phyloP scores from a whole-genome alignment of 2,888 invertebrate genomes.

The Microplitis deprimator region DNA sequence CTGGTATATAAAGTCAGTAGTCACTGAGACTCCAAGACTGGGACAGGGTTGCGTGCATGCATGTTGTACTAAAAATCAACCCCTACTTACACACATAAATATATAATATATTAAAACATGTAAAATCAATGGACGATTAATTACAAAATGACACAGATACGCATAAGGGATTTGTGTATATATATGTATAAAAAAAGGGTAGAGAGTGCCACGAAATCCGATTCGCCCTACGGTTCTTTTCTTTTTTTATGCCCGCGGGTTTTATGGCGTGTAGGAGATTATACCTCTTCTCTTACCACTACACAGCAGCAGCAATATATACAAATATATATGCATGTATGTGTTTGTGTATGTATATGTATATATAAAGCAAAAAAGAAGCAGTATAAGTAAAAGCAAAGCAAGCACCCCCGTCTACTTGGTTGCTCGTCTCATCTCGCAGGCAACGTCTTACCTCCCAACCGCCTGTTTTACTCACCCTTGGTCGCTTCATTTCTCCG shows the following conservation, averaged over 20 bases:
- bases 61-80: constrained; percentile 26
- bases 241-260: constrained; percentile 56
- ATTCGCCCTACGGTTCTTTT: constrained; percentile 51
- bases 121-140: constrained; percentile 24
- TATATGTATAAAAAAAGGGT: constrained; percentile 2
- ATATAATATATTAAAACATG: background rate
- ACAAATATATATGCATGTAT: background rate
- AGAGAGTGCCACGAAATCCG: constrained; percentile 51
- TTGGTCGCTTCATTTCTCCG: constrained; percentile 54
- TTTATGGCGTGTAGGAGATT: constrained; percentile 62
- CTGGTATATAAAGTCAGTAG: constrained; percentile 42
- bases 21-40: background rate
- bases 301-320: constrained; percentile 27
- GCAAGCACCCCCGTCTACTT: constrained; percentile 26
- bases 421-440: constrained; percentile 36
- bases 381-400: background rate
- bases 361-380: background rate
- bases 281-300: constrained; percentile 49
- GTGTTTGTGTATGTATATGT: background rate
- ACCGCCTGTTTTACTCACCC: constrained; percentile 10
- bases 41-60: constrained; percentile 33
- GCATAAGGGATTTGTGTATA: constrained; percentile 22
- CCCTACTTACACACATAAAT: constrained; percentile 23
- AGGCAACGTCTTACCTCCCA: constrained; percentile 24
- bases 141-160: constrained; percentile 32